Evolutionary conservation across 2,888 invertebrate species (phyloP), one percentile per base, ranked within the genome.

Genomic region (Sycophila texana): DNA sequence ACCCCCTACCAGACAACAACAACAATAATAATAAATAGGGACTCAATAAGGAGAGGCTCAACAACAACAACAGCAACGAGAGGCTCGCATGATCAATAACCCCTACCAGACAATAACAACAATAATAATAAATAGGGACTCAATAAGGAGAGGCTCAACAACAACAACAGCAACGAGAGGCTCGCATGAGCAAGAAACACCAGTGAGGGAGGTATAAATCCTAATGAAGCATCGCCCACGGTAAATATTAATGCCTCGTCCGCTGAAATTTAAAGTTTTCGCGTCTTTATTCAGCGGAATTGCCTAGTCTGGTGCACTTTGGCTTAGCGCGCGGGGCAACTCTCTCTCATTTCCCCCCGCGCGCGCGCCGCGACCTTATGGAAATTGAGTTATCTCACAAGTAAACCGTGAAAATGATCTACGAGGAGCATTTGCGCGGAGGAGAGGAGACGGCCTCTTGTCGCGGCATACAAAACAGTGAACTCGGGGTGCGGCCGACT

Each of bases 381-480:
- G 70, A 79, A 81, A 81, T 81, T 81, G 81, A 81, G 81, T 79
- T 79, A 81, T 79, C 79, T 81, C 74, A 18, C 74, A 63, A 73
- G 79, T 65, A 72, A 72, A 75, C 78, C 81, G 76, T 75, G 81
- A 81, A 79, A 81, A 81, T 81, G 81, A 81, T 81, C 76, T 81
- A 81, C 76, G 81, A 79, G 75, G 67, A 79, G 78, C 78, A 70
- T 81, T 81, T 81, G 70, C 74, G 72, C 70, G 57, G 16, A 10
- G 12, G 47, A 53, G 39, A 53, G 53, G 57, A 49, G 39, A 58
- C 20, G 49, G 68, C 61, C 78, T 81, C 81, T 78, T 79, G 81
- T 81, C 76, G 60, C 26, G 81, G 81, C 81, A 81, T 81, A 81
- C 81, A 81, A 81, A 81, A 81, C 81, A 79, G 81, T 71, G 70